Base-by-base conservation (phyloP, 2,113 vertebrate genomes). In the Larimichthys polyactis region DNA sequence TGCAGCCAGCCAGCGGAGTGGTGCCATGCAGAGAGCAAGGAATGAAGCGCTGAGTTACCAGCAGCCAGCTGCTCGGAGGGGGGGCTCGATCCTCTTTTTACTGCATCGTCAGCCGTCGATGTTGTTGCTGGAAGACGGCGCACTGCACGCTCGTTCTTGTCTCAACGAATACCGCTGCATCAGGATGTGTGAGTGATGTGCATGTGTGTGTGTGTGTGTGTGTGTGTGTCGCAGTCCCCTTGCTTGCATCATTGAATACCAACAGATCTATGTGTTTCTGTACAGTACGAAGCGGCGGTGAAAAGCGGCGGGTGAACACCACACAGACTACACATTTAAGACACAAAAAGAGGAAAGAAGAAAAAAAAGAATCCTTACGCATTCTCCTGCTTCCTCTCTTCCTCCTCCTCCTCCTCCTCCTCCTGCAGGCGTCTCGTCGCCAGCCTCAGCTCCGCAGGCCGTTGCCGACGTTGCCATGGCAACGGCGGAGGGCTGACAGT, bases 391-490 rank as follows among this genome's bases (percentile, higher is more conserved):
- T 88, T 92, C 91, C 89, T 92, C 92, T 85, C 80, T 71, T 74
- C 89, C 88, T 77, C 58, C 88, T 36, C 36, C 32, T 36, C 32
- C 32, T 36, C 32, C 32, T 81, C 84, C 85, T 91, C 75, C 87
- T 78, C 90, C 89, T n/a, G 92, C 89, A 80, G 93, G 75, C 76
- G 86, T 82, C 79, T 94, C 92, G 70, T 87, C 90, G 86, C 90
- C 92, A 92, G 94, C 83, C 75, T 95, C 92, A 40, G 92, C 93
- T 93, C 94, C 73, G 93, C 95, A 94, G 94, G 91, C 94, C 88
- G 90, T 88, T 79, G 95, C 93, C 91, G 95, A 74, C 82, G 95
- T 96, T 94, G 95, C 94, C 96, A 96, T 94, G 94, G 96, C 93
- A 95, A 96, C 96, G 14, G 76, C 87, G 88, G 94, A 87, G 89